Base-by-base conservation (phyloP, 2,888 invertebrate species). In the Bellardia bayeri region DNA sequence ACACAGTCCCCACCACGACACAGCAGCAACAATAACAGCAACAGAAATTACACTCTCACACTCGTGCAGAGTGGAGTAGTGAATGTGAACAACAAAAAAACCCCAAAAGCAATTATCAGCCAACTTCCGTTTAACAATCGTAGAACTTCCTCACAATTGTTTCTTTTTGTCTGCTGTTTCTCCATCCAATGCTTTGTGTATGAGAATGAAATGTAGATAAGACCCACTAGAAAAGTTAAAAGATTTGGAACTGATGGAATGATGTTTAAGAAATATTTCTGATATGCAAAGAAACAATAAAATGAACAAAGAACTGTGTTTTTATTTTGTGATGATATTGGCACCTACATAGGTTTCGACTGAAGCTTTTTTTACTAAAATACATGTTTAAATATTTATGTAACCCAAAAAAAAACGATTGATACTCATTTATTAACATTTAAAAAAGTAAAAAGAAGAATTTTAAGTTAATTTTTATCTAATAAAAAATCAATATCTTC, bases 121-220 rank as follows among this genome's bases (percentile, higher is more conserved):
- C 74, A 82, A 82, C 86, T 86, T 86, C 86, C 86, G 82, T 68
- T 86, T 68, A 86, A 86, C 72, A 81, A 85, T 76, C 56, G 80
- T 56, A 45, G 16, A 71, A 75, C 69, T 85, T 85, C 75, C 69
- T 74, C 64, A 66, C 74, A 75, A 23, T 51, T 40, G 54, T 63
- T 74, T 42, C 3, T 58, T 33, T 45, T 72, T 40, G 11, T 78
- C 42, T 69, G 30, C 11, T 68, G 11, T 45, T 78, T 71, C 33
- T 63, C 63, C 14, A 63, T 63, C 33, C n/a, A 42, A 9, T 63
- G 5, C 40, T 63, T 51, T n/a, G n/a, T 16, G 42, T 63, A 63
- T 61, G 40, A 11, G 54, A 51, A 40, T 40, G 14, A 23, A 58
- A 33, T 49, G 16, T 40, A 14, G 30, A 6, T 8, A 37, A 2